Evolutionary conservation across 2,888 invertebrate genomes (phyloP).

Genomic region (Cephus spinipes): DNA sequence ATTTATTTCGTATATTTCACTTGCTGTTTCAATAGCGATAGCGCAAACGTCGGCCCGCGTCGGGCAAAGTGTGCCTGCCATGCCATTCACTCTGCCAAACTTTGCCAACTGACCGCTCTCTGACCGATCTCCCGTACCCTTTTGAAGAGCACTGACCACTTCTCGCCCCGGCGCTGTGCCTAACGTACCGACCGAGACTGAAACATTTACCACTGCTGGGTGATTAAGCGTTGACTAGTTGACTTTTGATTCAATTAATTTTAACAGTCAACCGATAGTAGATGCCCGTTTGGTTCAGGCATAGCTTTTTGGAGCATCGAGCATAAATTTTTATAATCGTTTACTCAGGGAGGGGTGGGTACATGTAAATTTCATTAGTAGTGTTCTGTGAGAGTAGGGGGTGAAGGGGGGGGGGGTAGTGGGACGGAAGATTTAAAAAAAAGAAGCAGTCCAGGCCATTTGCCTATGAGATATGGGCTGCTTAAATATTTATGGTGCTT

Average conservation of each 20-base stretch:
- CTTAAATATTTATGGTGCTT: constrained; percentile 57
- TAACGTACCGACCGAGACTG: neutral
- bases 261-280: neutral
- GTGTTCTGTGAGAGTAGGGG: neutral
- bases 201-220: neutral
- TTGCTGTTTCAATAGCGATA: constrained; percentile 66
- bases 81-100: constrained; percentile 5
- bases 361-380: constrained; percentile 41
- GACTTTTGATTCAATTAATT: constrained; percentile 2
- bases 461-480: constrained; percentile 50
- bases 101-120: constrained; percentile 7
- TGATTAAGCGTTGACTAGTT: neutral
- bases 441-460: constrained; percentile 34
- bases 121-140: neutral
- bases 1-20: constrained; percentile 68
- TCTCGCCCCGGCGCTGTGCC: neutral
- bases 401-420: neutral
- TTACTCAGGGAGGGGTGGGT: neutral
- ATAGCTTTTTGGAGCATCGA: neutral
- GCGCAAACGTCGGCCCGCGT: constrained; percentile 52
- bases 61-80: constrained; percentile 35
- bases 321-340: neutral
- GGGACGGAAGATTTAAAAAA: constrained; percentile 6
- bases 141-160: neutral
- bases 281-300: neutral